Percentiles rank a stretch among this genome's conserved stretches.
Conservation (phyloP, 1,140 invertebrate genomes). For the Drosophila ogumai region DNA sequence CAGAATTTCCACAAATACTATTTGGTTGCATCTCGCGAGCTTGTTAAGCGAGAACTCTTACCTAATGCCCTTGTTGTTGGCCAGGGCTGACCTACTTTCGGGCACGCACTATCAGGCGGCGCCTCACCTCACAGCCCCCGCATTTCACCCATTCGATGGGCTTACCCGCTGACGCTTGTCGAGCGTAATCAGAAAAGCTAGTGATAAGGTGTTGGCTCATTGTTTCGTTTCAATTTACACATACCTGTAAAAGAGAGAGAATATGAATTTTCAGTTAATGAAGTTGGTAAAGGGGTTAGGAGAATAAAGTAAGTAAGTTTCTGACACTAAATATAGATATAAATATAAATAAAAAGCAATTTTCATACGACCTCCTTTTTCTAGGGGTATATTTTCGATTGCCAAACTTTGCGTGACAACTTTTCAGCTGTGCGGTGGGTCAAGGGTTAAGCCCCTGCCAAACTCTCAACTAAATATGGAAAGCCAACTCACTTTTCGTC, state of each 20-base stretch:
- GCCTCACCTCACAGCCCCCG: slow-evolving; percentile 5
- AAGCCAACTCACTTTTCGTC: slow-evolving; percentile 27
- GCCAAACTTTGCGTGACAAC: slow-evolving; percentile 33
- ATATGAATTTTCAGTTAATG: slow-evolving; percentile 11
- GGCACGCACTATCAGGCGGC: slow-evolving; percentile 43
- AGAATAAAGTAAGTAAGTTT: background rate
- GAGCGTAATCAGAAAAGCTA: slow-evolving; percentile 37
- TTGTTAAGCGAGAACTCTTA: slow-evolving; percentile 24
- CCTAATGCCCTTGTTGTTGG: slow-evolving; percentile 36
- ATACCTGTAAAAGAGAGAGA: slow-evolving; percentile 50
- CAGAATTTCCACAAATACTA: slow-evolving; percentile 4
- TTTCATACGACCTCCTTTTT: slow-evolving; percentile 8
- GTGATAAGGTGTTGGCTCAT: slow-evolving; percentile 31
- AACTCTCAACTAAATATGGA: slow-evolving; percentile 33
- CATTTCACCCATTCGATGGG: slow-evolving; percentile 9
- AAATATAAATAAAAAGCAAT: background rate
- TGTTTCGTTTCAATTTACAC: slow-evolving; percentile 19
- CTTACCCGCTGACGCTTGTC: slow-evolving; percentile 51
- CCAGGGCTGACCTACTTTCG: slow-evolving; percentile 52
- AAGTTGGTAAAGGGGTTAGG: background rate
- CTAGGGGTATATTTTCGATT: background rate
- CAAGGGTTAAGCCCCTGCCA: slow-evolving; percentile 32
- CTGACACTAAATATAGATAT: background rate
- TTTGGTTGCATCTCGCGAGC: slow-evolving; percentile 17
- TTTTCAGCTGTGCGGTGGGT: slow-evolving; percentile 1